phyloP scores from a whole-genome alignment of 2,797 vertebrate species.

The Hydrocynus forskahlii region DNA sequence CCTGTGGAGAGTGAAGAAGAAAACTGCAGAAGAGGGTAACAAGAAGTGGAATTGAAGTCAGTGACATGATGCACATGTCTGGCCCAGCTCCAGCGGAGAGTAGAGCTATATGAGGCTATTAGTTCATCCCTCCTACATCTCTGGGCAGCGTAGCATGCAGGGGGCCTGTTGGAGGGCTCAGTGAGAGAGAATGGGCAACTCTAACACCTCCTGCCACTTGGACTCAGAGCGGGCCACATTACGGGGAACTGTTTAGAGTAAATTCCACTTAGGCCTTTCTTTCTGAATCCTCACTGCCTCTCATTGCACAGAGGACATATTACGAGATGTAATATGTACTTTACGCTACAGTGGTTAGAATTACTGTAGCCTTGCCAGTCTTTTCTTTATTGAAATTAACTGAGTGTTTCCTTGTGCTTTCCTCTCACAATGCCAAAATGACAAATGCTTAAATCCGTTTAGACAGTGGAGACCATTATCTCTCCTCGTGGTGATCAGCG shows the following conservation, averaged over 20 bases:
- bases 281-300: slow-evolving; percentile 45
- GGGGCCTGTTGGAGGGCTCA: slow-evolving; percentile 52
- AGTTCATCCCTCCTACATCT: slow-evolving; percentile 39
- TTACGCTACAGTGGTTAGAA: slow-evolving; percentile 44
- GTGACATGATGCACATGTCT: slow-evolving; percentile 59
- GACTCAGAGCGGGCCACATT: slow-evolving; percentile 36
- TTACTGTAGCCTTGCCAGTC: background rate
- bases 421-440: slow-evolving; percentile 24
- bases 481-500: slow-evolving; percentile 5
- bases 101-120: slow-evolving; percentile 53
- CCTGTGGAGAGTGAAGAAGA: slow-evolving; percentile 26
- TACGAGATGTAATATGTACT: slow-evolving; percentile 40
- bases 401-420: slow-evolving; percentile 5
- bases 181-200: slow-evolving; percentile 37
- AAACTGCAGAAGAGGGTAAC: slow-evolving; percentile 26
- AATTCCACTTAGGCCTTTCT: slow-evolving; percentile 64
- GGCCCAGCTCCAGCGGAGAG: slow-evolving; percentile 57
- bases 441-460: background rate
- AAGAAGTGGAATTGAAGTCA: slow-evolving; percentile 59
- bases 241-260: slow-evolving; percentile 53
- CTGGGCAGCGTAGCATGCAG: slow-evolving; percentile 41
- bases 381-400: slow-evolving; percentile 4
- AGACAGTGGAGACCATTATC: slow-evolving; percentile 26
- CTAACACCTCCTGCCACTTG: slow-evolving; percentile 53
- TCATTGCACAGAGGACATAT: slow-evolving; percentile 8